These are phyloP conservation scores for Zaprionus bogoriensis DNA, from an alignment of 2,888 invertebrate genomes.

Conservation along the genomic window DNA sequence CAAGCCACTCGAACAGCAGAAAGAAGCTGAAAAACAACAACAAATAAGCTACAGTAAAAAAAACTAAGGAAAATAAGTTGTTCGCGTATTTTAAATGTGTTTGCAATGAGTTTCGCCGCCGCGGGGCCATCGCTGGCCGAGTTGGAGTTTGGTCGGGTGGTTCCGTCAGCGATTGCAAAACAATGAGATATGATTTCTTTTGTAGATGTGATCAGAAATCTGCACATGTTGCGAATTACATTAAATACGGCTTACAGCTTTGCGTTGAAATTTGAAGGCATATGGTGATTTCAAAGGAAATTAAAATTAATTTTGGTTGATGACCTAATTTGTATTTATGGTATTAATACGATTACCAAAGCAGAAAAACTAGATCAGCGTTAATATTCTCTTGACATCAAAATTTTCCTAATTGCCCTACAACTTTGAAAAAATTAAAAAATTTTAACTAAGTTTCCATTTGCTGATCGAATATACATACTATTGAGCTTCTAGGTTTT, in stretches of 20 bases:
- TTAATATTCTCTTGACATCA: too few relatives aligned
- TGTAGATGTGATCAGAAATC: conserved; percentile 51
- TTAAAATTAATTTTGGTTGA: too few relatives aligned
- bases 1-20: conserved; percentile 27
- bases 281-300: background rate
- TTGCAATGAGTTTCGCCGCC: conserved; percentile 48
- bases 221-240: conserved; percentile 15
- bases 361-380: too few relatives aligned
- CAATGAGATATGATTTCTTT: conserved; percentile 32
- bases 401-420: too few relatives aligned
- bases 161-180: conserved; percentile 57
- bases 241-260: background rate
- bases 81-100: conserved; percentile 24
- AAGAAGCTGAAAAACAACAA: conserved; percentile 22
- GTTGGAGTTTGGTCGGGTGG: conserved; percentile 17
- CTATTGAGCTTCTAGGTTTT: background rate
- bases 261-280: background rate
- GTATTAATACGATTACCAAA: too few relatives aligned
- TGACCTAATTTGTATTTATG: too few relatives aligned
- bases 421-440: too few relatives aligned
- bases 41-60: conserved; percentile 8
- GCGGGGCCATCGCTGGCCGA: conserved; percentile 45
- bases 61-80: conserved; percentile 25
- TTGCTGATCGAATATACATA: too few relatives aligned
- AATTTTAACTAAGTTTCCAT: too few relatives aligned